phyloP scores from a whole-genome alignment of 2,113 vertebrate genomes.

The Strix uralensis region DNA sequence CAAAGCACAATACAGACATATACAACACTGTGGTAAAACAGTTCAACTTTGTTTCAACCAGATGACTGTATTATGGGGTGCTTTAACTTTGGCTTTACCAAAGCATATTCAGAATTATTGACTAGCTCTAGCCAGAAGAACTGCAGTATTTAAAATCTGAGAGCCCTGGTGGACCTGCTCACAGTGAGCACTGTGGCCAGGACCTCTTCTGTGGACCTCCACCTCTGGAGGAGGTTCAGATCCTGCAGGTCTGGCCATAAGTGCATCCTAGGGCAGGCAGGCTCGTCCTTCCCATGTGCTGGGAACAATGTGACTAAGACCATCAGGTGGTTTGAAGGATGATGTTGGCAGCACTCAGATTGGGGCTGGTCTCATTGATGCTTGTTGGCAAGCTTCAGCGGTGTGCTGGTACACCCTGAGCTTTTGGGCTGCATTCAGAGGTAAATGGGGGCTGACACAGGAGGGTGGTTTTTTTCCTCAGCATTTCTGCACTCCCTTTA shows the following conservation, averaged over 20 bases:
- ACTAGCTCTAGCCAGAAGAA: not conserved
- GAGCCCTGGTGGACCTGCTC: not conserved
- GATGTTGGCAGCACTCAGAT: accelerated
- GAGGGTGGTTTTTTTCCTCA: accelerated
- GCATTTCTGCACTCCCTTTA: not conserved
- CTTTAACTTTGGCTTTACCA: not conserved
- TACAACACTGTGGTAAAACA: not conserved
- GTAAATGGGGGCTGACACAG: accelerated
- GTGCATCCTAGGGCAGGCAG: not conserved
- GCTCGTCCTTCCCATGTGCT: accelerated
- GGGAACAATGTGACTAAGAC: not conserved
- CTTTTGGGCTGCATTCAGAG: not conserved
- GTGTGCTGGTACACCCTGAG: accelerated
- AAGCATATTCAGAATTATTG: not conserved
- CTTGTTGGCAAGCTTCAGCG: not conserved
- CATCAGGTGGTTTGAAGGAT: not conserved
- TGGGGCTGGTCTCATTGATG: not conserved
- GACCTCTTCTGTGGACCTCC: not conserved
- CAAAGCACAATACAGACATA: not conserved
- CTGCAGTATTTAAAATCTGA: accelerated
- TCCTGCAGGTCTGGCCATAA: not conserved
- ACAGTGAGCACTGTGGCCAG: accelerated
- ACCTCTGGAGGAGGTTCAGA: not conserved
- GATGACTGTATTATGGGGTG: not conserved
- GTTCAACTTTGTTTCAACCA: not conserved